Evolutionary conservation across 2,797 vertebrate genomes (phyloP), one percentile per base, ranked within the genome.

Genomic region (Melanotaenia pygmaea): DNA sequence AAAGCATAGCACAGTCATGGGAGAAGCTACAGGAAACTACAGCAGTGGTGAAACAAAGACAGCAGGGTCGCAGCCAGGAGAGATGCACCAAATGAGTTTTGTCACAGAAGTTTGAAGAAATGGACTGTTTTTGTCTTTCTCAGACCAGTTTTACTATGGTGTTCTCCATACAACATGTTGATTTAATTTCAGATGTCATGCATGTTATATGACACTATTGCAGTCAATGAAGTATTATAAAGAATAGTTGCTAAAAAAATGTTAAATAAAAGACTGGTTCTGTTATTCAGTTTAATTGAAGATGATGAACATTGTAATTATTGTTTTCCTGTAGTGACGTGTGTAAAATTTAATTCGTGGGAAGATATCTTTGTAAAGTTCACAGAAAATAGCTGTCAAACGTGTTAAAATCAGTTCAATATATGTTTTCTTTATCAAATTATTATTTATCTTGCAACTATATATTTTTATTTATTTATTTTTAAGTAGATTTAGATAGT

Each of bases 1-100:
- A 80, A 71, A 71, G 59, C 10, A 10, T 84, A 32, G 76, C 1
- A 0, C 47, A 87, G 50, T 89, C 77, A 1, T 91, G 86, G 90
- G 71, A 53, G 59, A 70, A 76, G 43, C 77, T 92, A 2, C 77
- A 83, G 67, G 66, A 88, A 59, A 74, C 69, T 26, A 77, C 79
- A 47, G 32, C 0, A 26, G 64, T 0, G 9, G 5, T 64, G 6
- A 65, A 76, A 22, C 61, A 67, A 60, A 75, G 24, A 34, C 56
- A 26, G 26, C 64, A 47, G 58, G 50, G 45, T 74, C 30, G 10
- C 57, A 70, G 57, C 32, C 45, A 69, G 16, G 40, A 59, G 62
- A 77, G 28, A 45, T 13, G 3, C 70, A 70, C 20, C 35, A 30
- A 58, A 45, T 47, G 24, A 58, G 34, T 9, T 1, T 45, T 20